Percentiles rank a stretch among this genome's conserved stretches.
phyloP scores from a whole-genome alignment of 2,113 vertebrate genomes.

The Hydropotes inermis region DNA sequence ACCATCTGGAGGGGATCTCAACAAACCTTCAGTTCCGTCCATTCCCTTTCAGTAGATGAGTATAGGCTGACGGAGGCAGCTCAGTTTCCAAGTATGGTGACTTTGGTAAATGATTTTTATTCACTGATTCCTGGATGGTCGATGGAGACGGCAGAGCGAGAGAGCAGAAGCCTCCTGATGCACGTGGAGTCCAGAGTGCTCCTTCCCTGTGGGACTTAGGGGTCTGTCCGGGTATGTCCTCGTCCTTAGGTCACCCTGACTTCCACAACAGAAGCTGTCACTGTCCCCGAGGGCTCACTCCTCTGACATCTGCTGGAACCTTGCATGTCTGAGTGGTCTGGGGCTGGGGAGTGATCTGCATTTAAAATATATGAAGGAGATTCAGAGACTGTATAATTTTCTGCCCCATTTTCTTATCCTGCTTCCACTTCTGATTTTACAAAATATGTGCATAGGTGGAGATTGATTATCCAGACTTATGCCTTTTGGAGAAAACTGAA shows the following conservation, averaged over 20 bases:
- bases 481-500: neutral
- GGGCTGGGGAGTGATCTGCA: neutral
- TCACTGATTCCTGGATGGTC: neutral
- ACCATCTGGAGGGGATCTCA: neutral
- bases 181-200: rapidly evolving
- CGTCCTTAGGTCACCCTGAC: rapidly evolving
- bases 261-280: neutral
- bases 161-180: neutral
- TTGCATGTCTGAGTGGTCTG: neutral
- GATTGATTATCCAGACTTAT: neutral
- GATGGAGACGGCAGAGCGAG: rapidly evolving
- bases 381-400: neutral
- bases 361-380: neutral
- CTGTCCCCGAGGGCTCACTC: rapidly evolving
- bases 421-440: neutral
- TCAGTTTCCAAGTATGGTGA: neutral
- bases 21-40: neutral
- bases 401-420: neutral
- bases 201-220: neutral
- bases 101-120: neutral
- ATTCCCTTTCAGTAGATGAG: neutral
- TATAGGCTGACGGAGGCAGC: neutral
- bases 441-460: neutral
- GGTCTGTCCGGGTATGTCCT: neutral
- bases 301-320: rapidly evolving